Base-by-base conservation (phyloP, 2,888 invertebrate species). In the Drosophila engyochracea region DNA sequence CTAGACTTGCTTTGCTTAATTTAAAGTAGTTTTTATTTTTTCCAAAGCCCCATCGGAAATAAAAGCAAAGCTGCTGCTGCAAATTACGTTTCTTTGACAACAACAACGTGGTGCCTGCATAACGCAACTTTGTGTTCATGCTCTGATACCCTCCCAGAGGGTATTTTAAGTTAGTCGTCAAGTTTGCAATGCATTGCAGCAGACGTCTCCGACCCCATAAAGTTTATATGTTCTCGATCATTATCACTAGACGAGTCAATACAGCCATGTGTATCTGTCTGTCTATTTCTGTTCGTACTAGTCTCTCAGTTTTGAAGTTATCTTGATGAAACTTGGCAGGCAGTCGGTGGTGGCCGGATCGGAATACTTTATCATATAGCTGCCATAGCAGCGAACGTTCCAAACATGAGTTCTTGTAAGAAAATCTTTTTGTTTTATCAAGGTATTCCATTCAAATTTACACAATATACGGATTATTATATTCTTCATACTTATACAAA, bases 51-150 rank as follows among this genome's bases (percentile, higher is more conserved):
- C 60, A 51, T 14, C 25, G 33, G 31, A 37, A 39, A 60, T 44
- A 44, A 41, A 51, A 61, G 63, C 57, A 37, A 61, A 57, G 52
- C 53, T 39, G 59, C 55, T 44, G 37, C 55, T 39, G 41, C 74
- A 60, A 79, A 79, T 67, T 76, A 53, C 39, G 31, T 51, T 39
- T 39, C 47, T 59, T 53, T 67, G 39, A 28, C 31, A 44, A 44
- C 67, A 37, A 41, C 47, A 31, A 79, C 69, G 53, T 47, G 74
- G 47, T 68, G 76, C 53, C 63, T 79, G 80, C 41, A 75, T 64
- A 79, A 79, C 47, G 60, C 22, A 61, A 59, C 54, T 62, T 65
- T 19, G 37, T 28, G 19, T 6, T 41, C 30, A n/a, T n/a, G 47
- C 25, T 47, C 25, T 25, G 47, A 47, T 25, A 44, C 44, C 5